phyloP scores from a whole-genome alignment of 1,140 invertebrate genomes.

The Anthonomus grandis region DNA sequence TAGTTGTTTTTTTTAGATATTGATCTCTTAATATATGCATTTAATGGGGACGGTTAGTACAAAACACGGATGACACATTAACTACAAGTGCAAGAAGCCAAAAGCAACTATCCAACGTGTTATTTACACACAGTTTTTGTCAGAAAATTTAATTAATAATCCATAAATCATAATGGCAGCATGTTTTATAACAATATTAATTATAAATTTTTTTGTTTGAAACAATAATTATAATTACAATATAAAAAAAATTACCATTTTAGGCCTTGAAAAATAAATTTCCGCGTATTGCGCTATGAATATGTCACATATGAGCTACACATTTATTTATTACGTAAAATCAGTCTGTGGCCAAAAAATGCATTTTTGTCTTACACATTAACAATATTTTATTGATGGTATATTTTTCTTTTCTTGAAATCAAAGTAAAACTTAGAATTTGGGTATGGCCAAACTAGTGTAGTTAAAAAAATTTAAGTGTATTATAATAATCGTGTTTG shows the following conservation, averaged over 20 bases:
- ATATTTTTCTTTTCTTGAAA: constrained; percentile 5
- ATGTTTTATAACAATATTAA: neutral
- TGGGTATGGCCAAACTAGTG: neutral
- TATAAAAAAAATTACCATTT: no score
- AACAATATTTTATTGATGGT: constrained; percentile 1
- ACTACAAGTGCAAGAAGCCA: no score
- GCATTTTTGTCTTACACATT: constrained; percentile 4
- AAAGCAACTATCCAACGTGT: no score
- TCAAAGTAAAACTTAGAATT: neutral
- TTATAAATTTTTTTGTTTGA: neutral
- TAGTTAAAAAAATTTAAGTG: no score
- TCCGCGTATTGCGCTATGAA: neutral
- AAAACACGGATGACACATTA: no score
- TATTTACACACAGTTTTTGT: no score
- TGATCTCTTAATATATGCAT: no score
- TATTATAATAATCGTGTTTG: no score
- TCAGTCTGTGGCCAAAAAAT: constrained; percentile 21
- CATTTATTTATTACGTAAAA: constrained; percentile 11
- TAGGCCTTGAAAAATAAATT: neutral
- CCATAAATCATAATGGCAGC: neutral
- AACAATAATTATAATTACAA: neutral
- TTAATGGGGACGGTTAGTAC: no score
- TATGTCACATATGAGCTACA: neutral
- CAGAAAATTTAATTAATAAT: neutral
- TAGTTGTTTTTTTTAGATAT: no score